Base-by-base conservation (phyloP, 2,888 invertebrate species). In the Zhuqinia jingwanae region DNA sequence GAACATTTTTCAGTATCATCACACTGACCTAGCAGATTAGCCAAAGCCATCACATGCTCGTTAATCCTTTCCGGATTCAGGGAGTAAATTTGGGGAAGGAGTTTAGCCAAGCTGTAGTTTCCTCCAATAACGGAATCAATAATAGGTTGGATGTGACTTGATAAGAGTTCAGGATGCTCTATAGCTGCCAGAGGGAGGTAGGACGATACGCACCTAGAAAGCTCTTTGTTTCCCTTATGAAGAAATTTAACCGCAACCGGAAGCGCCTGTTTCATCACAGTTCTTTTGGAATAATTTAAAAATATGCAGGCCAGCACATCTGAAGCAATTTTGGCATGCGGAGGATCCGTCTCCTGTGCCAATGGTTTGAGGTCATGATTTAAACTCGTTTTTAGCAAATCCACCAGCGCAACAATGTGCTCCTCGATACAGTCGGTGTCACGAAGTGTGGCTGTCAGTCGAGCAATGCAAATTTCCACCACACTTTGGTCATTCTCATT, bases 251-350 rank as follows among this genome's bases (percentile, higher is more conserved):
- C 97, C 1, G 98, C 97, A 5, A 97, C 95, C 0, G 98, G 98
- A 89, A 98, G 93, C 63, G 97, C 96, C 80, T 96, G 92, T 91
- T 96, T 95, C 97, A 97, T 97, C 88, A 96, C 95, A 88, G 94
- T 93, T 90, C 94, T 94, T 92, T 95, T 95, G 91, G 94, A 94
- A 92, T 95, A 95, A 92, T 95, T 95, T 94, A 97, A 93, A 93
- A 98, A 98, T 92, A 98, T 96, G 93, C 97, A 97, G 90, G 97
- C 97, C 92, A 98, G 96, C 89, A 98, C 95, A 93, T 98, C 98
- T 65, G 97, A 97, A 22, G 98, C 97, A 92, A 98, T 98, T 93
- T 98, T 98, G 68, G 98, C 97, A 94, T 98, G 98, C 0, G 98
- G 98, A 50, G 98, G 97, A 93, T 98, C 98, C 92, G 96, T 96